phyloP scores from a whole-genome alignment of 23 tunicate species.

The Clavelina lepadiformis region DNA sequence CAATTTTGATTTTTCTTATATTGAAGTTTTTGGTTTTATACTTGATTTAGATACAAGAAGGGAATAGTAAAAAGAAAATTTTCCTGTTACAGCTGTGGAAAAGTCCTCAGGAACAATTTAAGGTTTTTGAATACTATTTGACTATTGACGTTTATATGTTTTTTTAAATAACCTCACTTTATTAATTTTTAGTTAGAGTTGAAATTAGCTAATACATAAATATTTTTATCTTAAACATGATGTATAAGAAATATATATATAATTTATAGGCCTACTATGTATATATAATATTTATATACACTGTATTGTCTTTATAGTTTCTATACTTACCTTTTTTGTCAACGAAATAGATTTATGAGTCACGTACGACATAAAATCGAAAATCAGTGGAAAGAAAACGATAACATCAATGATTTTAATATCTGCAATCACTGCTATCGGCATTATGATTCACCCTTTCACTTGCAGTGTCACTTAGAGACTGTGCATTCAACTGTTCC shows the following conservation, averaged over 20 bases:
- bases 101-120: conserved; percentile 58
- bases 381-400: conserved; percentile 59
- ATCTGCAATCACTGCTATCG: conserved; percentile 78
- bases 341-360: conserved; percentile 89
- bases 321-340: too few species aligned
- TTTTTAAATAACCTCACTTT: not conserved
- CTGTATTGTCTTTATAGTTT: too few species aligned
- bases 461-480: conserved; percentile 76
- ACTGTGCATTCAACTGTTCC: conserved; percentile 74
- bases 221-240: too few species aligned
- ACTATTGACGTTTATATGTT: not conserved
- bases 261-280: too few species aligned
- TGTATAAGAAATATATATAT: too few species aligned
- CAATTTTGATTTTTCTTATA: not conserved
- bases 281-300: too few species aligned
- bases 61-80: conserved; percentile 15
- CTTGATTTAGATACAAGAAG: conserved; percentile 23
- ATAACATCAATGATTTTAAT: conserved; percentile 32
- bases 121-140: conserved; percentile 12
- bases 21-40: not conserved
- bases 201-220: conserved; percentile 1
- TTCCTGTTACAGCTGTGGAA: conserved; percentile 69
- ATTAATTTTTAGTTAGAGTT: not conserved
- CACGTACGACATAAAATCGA: conserved; percentile 79
- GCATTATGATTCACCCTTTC: conserved; percentile 68